Percentiles rank a stretch among this genome's conserved stretches.
phyloP scores from a whole-genome alignment of 1,140 invertebrate species.

The Lineus longissimus region DNA sequence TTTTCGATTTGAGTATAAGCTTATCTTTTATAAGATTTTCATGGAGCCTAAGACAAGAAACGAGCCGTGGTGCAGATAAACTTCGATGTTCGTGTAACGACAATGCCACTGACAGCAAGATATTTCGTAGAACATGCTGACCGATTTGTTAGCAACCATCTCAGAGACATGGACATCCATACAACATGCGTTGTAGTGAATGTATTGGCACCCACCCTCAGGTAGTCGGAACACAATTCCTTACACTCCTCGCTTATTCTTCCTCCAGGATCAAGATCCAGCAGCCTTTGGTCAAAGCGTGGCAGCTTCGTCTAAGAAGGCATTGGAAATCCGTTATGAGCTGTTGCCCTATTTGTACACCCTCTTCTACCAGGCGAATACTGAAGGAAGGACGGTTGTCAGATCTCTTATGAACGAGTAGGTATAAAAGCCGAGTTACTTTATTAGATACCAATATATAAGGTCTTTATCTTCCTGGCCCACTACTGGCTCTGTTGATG shows the following conservation, averaged over 20 bases:
- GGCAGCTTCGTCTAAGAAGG: constrained; percentile 5
- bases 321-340: constrained; percentile 21
- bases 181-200: too few species aligned
- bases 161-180: too few species aligned
- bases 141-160: too few species aligned
- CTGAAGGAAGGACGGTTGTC: constrained; percentile 19
- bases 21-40: too few species aligned
- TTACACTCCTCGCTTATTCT: neutral
- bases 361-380: constrained; percentile 20
- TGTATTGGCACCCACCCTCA: too few species aligned
- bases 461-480: neutral
- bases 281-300: constrained; percentile 15
- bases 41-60: too few species aligned
- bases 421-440: neutral
- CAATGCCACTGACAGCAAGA: too few species aligned
- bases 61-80: too few species aligned
- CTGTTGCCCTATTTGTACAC: constrained; percentile 28
- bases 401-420: constrained; percentile 23
- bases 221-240: neutral
- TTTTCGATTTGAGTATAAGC: too few species aligned
- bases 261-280: constrained; percentile 23
- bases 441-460: neutral
- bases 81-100: too few species aligned
- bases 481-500: neutral
- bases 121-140: too few species aligned